Conservation (phyloP, 2,888 invertebrate species). For the Melanostoma mellinum region DNA sequence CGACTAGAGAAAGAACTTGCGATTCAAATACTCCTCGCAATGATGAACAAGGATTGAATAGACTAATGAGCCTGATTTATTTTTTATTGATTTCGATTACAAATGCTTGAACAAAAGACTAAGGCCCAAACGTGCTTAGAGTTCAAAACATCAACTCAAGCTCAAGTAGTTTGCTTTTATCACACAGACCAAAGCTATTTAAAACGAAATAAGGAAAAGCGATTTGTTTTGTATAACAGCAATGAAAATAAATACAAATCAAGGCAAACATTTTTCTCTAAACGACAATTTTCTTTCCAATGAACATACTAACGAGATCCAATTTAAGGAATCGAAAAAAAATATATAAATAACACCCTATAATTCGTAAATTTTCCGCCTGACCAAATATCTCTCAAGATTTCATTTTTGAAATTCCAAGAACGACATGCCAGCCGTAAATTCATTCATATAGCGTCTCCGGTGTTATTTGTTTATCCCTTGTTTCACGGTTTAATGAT, state of each 20-base stretch:
- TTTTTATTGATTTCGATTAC: too few relatives aligned
- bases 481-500: conserved; percentile 44
- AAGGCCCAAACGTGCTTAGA: too few relatives aligned
- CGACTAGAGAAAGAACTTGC: too few relatives aligned
- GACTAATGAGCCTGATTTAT: too few relatives aligned
- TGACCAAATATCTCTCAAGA: conserved; percentile 23
- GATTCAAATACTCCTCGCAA: too few relatives aligned
- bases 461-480: conserved; percentile 29
- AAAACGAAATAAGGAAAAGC: too few relatives aligned
- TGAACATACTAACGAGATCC: conserved; percentile 20
- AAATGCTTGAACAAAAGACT: too few relatives aligned
- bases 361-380: conserved; percentile 46
- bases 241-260: neutral
- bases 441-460: conserved; percentile 26
- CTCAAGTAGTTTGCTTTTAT: too few relatives aligned
- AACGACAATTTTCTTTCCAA: neutral
- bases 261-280: conserved; percentile 1
- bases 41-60: too few relatives aligned
- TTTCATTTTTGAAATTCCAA: conserved; percentile 8
- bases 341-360: neutral
- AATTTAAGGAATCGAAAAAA: conserved; percentile 9
- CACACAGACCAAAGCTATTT: too few relatives aligned
- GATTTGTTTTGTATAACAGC: too few relatives aligned
- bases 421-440: conserved; percentile 24
- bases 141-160: too few relatives aligned